Evolutionary conservation across 2,113 vertebrate genomes (phyloP).

Genomic region (Noturus placidus): DNA sequence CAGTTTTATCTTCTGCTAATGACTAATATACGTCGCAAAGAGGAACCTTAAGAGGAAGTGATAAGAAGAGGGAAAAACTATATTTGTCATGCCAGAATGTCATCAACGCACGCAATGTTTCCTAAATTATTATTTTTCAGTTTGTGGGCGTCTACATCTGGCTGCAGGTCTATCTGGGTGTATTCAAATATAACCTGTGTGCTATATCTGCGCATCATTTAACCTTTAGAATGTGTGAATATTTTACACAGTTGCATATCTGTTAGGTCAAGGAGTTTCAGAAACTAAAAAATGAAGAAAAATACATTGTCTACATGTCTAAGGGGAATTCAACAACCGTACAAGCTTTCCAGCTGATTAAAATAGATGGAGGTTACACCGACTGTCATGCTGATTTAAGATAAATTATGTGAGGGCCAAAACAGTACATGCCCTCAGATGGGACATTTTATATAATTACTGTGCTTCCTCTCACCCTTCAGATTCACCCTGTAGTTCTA

Average conservation of each 20-base stretch:
- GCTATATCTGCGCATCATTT: neutral
- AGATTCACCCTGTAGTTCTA: neutral
- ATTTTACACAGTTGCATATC: slow-evolving; percentile 5
- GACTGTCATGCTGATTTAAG: neutral
- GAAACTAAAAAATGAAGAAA: neutral
- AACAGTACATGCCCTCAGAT: no score
- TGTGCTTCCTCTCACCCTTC: neutral
- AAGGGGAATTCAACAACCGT: slow-evolving; percentile 26
- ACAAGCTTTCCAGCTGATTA: neutral
- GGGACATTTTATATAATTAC: neutral
- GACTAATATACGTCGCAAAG: neutral
- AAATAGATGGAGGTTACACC: neutral
- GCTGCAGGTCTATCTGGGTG: slow-evolving; percentile 1
- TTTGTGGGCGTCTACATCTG: neutral
- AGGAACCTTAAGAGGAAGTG: slow-evolving; percentile 2
- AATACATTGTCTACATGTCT: neutral
- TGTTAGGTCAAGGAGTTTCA: neutral
- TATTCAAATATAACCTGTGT: neutral
- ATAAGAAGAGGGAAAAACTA: neutral
- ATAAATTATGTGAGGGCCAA: neutral
- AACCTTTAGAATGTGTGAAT: slow-evolving; percentile 45
- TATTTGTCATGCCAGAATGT: neutral
- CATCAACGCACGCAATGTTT: neutral
- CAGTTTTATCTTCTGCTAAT: neutral
- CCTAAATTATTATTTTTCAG: no score